phyloP scores from a whole-genome alignment of 2,888 invertebrate species.

The Nematopogon swammerdamellus region DNA sequence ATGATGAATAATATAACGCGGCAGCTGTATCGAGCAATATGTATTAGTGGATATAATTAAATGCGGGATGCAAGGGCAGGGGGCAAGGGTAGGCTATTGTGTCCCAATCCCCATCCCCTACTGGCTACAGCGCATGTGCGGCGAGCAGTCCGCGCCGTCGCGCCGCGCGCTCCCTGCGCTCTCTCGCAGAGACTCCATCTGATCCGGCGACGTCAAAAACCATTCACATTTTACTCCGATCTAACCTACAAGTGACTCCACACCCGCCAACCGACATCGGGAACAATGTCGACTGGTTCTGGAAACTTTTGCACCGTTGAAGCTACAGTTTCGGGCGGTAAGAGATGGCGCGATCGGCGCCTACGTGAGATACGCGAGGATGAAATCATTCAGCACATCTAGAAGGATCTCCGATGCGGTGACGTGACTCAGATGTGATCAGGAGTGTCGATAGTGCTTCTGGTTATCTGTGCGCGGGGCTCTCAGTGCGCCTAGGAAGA shows the following conservation, averaged over 20 bases:
- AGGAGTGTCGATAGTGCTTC: no score
- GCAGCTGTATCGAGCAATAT: neutral
- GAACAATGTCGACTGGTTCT: no score
- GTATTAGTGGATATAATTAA: neutral
- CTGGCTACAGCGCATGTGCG: neutral
- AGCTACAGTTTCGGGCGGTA: no score
- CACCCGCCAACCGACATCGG: neutral
- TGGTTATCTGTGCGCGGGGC: no score
- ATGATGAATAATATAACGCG: no score
- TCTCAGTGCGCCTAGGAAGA: no score
- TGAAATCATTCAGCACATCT: no score
- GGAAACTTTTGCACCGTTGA: no score
- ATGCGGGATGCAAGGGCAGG: neutral
- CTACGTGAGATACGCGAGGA: no score
- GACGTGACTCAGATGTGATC: no score
- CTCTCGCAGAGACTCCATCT: neutral
- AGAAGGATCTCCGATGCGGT: no score
- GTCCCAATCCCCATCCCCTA: neutral
- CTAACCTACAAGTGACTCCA: neutral
- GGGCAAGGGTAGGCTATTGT: neutral
- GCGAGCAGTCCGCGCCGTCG: neutral
- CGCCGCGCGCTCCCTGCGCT: neutral
- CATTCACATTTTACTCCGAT: neutral
- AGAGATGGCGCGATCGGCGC: no score
- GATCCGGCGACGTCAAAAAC: neutral